Evolutionary conservation across 2,797 vertebrate species (phyloP).

Genomic region (Labeo calbasu): DNA sequence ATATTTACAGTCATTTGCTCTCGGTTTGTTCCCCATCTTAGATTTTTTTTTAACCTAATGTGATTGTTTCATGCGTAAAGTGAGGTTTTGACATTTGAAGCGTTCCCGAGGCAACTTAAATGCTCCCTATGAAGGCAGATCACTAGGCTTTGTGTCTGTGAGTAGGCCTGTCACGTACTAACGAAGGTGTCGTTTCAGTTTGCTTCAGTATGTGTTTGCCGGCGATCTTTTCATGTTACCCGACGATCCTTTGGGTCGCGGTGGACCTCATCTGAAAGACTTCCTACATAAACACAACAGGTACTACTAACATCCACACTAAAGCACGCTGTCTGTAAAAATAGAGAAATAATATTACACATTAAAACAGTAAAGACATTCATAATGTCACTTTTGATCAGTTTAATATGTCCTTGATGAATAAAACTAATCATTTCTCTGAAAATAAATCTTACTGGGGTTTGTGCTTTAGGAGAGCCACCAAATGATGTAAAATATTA

Average conservation of each 20-base stretch:
- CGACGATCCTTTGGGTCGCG: constrained; percentile 87
- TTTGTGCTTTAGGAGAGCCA: background rate
- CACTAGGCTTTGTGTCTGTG: background rate
- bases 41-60: background rate
- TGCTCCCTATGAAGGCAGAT: background rate
- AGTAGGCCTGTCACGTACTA: too few relatives aligned
- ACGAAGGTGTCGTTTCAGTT: constrained; percentile 64
- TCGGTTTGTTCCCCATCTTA: background rate
- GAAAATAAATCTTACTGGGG: too few relatives aligned
- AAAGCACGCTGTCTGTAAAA: background rate
- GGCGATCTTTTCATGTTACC: constrained; percentile 92
- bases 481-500: background rate
- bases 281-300: constrained; percentile 81
- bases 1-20: background rate
- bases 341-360: too few relatives aligned
- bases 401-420: too few relatives aligned
- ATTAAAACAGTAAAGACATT: too few relatives aligned
- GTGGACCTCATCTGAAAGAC: constrained; percentile 85
- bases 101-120: background rate
- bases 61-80: background rate
- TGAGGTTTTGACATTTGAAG: background rate
- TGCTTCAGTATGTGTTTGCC: constrained; percentile 90
- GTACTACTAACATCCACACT: constrained; percentile 69
- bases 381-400: too few relatives aligned
- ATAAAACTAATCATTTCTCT: too few relatives aligned